Evolutionary conservation across 2,797 vertebrate genomes (phyloP).

Genomic region (Pseudotriccus pelzelni): DNA sequence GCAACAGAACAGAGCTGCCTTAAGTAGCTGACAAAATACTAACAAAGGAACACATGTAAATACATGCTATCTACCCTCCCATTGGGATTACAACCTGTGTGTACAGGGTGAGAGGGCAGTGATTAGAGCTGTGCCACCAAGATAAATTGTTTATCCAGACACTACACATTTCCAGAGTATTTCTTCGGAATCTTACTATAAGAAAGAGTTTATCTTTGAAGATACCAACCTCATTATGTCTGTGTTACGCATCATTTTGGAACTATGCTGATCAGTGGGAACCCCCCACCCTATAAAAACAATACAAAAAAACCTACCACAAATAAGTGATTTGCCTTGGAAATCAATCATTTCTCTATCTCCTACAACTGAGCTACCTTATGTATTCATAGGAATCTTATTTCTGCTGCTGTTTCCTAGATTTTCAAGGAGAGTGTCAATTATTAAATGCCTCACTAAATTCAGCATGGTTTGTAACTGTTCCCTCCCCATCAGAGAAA

Average conservation of each 20-base stretch:
- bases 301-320: constrained; percentile 9
- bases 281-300: constrained; percentile 28
- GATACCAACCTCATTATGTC: constrained; percentile 39
- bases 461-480: constrained; percentile 29
- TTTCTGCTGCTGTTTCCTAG: constrained; percentile 56
- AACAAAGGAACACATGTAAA: constrained; percentile 91
- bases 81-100: constrained; percentile 86
- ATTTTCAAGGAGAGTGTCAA: constrained; percentile 57
- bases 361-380: constrained; percentile 36
- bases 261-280: neutral
- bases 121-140: constrained; percentile 70
- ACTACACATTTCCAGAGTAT: constrained; percentile 62
- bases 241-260: constrained; percentile 10
- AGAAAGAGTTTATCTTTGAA: constrained; percentile 62
- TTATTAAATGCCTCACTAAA: constrained; percentile 63
- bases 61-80: constrained; percentile 86
- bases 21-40: constrained; percentile 82
- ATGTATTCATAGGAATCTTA: constrained; percentile 54
- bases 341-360: constrained; percentile 17
- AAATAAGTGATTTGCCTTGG: constrained; percentile 26
- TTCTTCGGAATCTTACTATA: constrained; percentile 63
- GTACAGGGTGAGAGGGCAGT: constrained; percentile 79
- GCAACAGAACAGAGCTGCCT: constrained; percentile 71
- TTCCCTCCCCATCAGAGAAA: constrained; percentile 36
- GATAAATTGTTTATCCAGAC: constrained; percentile 75